Evolutionary conservation across 2,888 invertebrate species (phyloP).

Genomic region (Hyalella azteca): DNA sequence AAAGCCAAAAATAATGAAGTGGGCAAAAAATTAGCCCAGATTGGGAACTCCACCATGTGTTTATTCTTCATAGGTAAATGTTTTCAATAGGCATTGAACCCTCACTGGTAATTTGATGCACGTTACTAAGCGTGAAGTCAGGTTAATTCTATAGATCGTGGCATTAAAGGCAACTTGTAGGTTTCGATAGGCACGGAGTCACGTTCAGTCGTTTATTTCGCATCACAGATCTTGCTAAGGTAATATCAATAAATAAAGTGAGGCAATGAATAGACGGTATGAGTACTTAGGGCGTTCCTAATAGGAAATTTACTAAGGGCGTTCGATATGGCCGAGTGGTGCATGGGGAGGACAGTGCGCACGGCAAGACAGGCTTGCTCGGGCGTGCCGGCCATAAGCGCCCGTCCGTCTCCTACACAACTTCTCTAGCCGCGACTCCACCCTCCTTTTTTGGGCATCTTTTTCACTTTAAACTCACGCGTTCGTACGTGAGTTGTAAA

Average conservation of each 20-base stretch:
- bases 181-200: background rate
- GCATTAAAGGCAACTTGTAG: background rate
- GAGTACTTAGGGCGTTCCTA: conserved; percentile 36
- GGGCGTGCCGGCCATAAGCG: conserved; percentile 33
- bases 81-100: no score
- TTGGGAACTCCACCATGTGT: no score
- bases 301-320: conserved; percentile 40
- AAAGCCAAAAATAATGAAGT: no score
- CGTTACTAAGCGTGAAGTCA: no score
- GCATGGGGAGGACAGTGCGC: conserved; percentile 20
- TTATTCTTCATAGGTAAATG: no score
- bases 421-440: conserved; percentile 36
- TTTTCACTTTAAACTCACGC: conserved; percentile 35
- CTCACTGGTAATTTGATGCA: no score
- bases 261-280: conserved; percentile 21
- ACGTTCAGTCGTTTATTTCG: background rate
- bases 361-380: conserved; percentile 16
- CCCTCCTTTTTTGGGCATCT: conserved; percentile 47
- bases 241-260: conserved; percentile 13
- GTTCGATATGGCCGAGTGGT: conserved; percentile 13
- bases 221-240: background rate
- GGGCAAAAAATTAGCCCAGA: no score
- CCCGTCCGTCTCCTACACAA: conserved; percentile 43
- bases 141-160: no score
- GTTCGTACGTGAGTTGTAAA: background rate